Percentiles rank a stretch among this genome's conserved stretches.
Conservation (phyloP, 2,888 invertebrate genomes). For the Melanophora roralis region DNA sequence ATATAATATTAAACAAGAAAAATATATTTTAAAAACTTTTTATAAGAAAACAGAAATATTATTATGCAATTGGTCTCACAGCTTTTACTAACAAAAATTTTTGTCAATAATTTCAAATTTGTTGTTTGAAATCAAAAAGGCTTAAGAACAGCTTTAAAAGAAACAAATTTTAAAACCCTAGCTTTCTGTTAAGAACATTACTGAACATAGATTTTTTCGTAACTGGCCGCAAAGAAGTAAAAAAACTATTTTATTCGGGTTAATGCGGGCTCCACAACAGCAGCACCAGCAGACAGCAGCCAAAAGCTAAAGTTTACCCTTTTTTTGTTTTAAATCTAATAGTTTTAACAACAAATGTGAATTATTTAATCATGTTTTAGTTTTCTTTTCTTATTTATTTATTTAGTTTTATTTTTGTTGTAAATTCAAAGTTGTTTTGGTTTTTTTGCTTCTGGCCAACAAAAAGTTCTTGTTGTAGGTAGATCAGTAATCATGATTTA, state of each 20-base stretch:
- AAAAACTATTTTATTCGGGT: slow-evolving; percentile 20
- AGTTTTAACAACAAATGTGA: slow-evolving; percentile 60
- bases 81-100: no score
- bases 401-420: slow-evolving; percentile 24
- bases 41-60: no score
- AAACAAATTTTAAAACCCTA: slow-evolving; percentile 20
- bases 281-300: not conserved
- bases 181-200: slow-evolving; percentile 23
- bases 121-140: no score
- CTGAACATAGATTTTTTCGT: slow-evolving; percentile 49
- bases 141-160: slow-evolving; percentile 35
- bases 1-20: no score
- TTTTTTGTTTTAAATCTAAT: slow-evolving; percentile 41
- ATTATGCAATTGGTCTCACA: no score
- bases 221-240: not conserved
- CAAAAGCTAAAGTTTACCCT: slow-evolving; percentile 29
- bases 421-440: slow-evolving; percentile 67
- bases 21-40: no score
- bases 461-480: slow-evolving; percentile 65
- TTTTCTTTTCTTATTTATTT: slow-evolving; percentile 55
- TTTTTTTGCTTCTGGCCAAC: slow-evolving; percentile 58
- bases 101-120: no score
- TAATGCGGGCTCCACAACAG: slow-evolving; percentile 32
- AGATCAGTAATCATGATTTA: slow-evolving; percentile 66
- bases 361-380: slow-evolving; percentile 58